phyloP scores from a whole-genome alignment of 2,888 invertebrate genomes.

The Tenthredo distinguenda region DNA sequence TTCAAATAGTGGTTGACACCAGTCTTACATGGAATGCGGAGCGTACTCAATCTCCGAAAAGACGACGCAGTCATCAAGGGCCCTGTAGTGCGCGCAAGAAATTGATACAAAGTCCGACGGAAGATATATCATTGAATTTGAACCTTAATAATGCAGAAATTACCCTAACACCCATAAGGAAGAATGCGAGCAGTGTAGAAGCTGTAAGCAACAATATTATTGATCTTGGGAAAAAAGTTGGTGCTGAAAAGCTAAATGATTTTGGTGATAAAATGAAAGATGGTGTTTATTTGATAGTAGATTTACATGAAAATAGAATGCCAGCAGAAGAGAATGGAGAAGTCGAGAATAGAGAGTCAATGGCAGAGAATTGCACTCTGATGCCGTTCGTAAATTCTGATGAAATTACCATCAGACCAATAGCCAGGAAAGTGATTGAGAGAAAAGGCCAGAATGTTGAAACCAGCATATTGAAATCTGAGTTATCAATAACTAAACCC shows the following conservation, averaged over 20 bases:
- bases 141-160: conserved; percentile 49
- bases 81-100: conserved; percentile 53
- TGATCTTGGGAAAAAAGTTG: neutral
- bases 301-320: neutral
- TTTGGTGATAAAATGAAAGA: neutral
- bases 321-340: neutral
- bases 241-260: neutral
- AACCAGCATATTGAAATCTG: neutral
- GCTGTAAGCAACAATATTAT: neutral
- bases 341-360: neutral
- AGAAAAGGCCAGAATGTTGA: conserved; percentile 7
- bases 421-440: neutral
- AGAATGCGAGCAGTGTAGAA: neutral
- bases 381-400: conserved; percentile 36
- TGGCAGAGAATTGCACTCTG: conserved; percentile 13
- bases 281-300: neutral
- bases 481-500: conserved; percentile 16
- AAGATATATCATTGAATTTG: conserved; percentile 51
- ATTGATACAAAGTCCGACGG: conserved; percentile 39
- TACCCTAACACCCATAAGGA: conserved; percentile 49
- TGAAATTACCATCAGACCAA: conserved; percentile 42
- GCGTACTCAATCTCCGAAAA: conserved; percentile 45
- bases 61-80: conserved; percentile 48
- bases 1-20: conserved; percentile 45
- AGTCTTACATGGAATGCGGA: conserved; percentile 35